Base-by-base conservation (phyloP, 2,888 invertebrate species). In the Thumatha senex region DNA sequence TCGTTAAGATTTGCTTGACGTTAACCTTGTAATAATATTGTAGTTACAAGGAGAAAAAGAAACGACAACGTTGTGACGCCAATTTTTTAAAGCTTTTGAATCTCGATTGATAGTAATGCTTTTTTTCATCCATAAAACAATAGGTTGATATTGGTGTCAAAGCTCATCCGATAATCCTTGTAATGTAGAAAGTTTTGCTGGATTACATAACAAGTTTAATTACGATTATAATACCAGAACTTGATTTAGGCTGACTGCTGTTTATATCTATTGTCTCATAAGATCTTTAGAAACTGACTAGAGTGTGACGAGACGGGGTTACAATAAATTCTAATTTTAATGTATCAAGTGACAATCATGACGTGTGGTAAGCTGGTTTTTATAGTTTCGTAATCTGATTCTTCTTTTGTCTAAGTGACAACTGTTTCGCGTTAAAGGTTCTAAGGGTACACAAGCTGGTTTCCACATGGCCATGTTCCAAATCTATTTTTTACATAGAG, bases 311-410 rank as follows among this genome's bases (percentile, higher is more conserved):
- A 24, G 18, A 24, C 18, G 18, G 18, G 18, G n/a, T n/a, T n/a
- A n/a, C n/a, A n/a, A n/a, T n/a, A n/a, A n/a, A n/a, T n/a, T n/a
- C n/a, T n/a, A 24, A 5, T 24, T 24, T 76, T 64, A 62, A 61
- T 67, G 66, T 67, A 54, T 68, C 67, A 64, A 70, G 65, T 76
- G 70, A 74, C 70, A 73, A 70, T 72, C 70, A 72, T 72, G 58
- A 63, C 63, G 66, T 66, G 18, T 24, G 18, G 18, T 24, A 70
- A 74, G 78, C 77, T 58, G 72, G 76, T 75, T 60, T 57, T 54
- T 56, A 52, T 40, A 51, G 51, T 12, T 48, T 51, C 24, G 45
- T 54, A 53, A 52, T 47, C 4, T n/a, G 14, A n/a, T n/a, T 34
- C 9, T 30, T 14, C 13, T 14, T 10, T 11, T 13, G 35, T 34